Conservation (phyloP, 1,140 invertebrate genomes). For the Galleria mellonella region DNA sequence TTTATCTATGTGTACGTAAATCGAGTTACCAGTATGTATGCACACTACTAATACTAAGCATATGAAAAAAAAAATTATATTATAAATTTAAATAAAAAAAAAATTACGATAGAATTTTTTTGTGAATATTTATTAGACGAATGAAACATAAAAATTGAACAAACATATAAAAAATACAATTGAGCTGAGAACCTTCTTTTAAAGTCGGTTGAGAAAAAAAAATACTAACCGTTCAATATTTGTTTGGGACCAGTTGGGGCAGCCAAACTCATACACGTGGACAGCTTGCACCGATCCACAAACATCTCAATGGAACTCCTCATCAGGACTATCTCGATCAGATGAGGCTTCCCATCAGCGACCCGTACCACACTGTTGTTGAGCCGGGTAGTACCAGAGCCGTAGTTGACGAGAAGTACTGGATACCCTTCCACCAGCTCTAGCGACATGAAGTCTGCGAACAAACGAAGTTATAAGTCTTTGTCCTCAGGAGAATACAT, state of each 20-base stretch:
- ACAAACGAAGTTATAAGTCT: constrained; percentile 12
- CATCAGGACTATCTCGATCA: constrained; percentile 86
- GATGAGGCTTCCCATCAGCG: constrained; percentile 85
- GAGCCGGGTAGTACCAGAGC: constrained; percentile 84
- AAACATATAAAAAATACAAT: too few relatives aligned
- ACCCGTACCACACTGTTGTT: constrained; percentile 84
- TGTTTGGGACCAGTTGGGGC: constrained; percentile 82
- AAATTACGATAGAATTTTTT: too few relatives aligned
- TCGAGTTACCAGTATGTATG: too few relatives aligned
- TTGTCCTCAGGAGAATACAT: too few relatives aligned
- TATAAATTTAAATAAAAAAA: too few relatives aligned
- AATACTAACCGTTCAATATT: constrained; percentile 80
- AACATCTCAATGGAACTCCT: constrained; percentile 83
- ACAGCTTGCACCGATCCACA: constrained; percentile 84
- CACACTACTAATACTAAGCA: too few relatives aligned
- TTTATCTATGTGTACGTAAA: too few relatives aligned
- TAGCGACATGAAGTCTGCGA: constrained; percentile 91
- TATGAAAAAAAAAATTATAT: too few relatives aligned
- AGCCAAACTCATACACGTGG: constrained; percentile 81
- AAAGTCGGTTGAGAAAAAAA: constrained; percentile 6
- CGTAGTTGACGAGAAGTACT: constrained; percentile 91
- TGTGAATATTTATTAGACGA: too few relatives aligned
- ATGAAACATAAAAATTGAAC: too few relatives aligned
- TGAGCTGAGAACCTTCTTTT: too few relatives aligned
- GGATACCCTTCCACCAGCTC: constrained; percentile 91